Percentiles rank a stretch among this genome's conserved stretches.
These are phyloP conservation scores for Scolanthus callimorphus DNA, from an alignment of 92 coral and sea anemone genomes.

Conservation along the genomic window DNA sequence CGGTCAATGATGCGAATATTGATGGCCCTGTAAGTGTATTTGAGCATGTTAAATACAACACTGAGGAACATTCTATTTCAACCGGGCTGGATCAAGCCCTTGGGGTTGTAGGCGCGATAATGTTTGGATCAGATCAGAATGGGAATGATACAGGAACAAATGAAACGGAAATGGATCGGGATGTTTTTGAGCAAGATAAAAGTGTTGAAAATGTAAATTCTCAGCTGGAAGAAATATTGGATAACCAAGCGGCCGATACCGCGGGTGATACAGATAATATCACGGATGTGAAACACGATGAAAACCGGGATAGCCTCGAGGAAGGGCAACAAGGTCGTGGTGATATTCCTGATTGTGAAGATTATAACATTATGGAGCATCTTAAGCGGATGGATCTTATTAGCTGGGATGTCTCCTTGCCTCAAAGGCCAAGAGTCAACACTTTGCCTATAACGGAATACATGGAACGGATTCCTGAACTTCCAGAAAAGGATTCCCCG, in stretches of 20 bases:
- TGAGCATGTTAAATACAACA: no score
- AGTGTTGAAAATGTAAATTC: not conserved
- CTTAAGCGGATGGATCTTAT: slow-evolving; percentile 4
- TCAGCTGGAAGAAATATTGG: not conserved
- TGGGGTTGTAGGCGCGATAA: not conserved
- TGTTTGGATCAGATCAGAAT: not conserved
- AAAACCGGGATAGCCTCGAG: not conserved
- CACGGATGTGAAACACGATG: not conserved
- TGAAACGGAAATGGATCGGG: not conserved
- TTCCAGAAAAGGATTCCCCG: slow-evolving; percentile 11
- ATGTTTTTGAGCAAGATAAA: not conserved
- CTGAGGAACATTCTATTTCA: not conserved
- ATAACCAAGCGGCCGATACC: not conserved
- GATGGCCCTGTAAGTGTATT: not conserved
- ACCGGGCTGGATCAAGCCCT: not conserved
- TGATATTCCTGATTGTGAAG: not conserved
- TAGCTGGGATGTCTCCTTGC: not conserved
- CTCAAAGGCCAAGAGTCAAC: slow-evolving; percentile 13
- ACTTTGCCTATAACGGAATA: slow-evolving; percentile 1
- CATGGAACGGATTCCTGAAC: slow-evolving; percentile 31
- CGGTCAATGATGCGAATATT: not conserved
- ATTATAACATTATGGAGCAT: slow-evolving; percentile 2
- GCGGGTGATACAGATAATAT: not conserved
- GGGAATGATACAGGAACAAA: not conserved
- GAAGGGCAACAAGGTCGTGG: slow-evolving; percentile 3